A percentile compares a stretch with the other conserved stretches of the same genome.
phyloP scores from a whole-genome alignment of 1,140 invertebrate species.

The Drosophila parvula region DNA sequence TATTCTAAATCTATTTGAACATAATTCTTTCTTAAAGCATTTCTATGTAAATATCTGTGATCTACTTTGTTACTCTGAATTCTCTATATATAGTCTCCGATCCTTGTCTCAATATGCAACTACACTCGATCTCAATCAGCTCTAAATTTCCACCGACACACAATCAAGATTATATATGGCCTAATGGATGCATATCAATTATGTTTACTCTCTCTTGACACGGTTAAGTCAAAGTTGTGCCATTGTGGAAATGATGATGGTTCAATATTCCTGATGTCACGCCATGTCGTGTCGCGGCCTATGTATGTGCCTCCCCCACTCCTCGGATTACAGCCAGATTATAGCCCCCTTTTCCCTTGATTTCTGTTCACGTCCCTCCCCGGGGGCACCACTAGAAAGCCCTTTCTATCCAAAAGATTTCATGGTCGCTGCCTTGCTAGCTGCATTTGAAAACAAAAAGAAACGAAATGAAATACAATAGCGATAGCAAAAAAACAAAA shows the following conservation, averaged over 20 bases:
- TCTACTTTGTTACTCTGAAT: not conserved
- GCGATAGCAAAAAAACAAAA: conserved; percentile 11
- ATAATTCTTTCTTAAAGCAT: not conserved
- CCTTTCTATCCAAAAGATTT: conserved; percentile 70
- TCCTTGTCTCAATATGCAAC: not conserved
- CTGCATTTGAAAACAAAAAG: conserved; percentile 65
- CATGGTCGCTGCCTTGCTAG: conserved; percentile 68
- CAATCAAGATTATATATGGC: conserved; percentile 42
- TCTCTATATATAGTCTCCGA: not conserved
- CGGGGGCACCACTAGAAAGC: conserved; percentile 39
- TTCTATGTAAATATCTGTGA: no score
- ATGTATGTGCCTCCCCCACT: conserved; percentile 9
- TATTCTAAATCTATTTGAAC: no score
- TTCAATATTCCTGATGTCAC: conserved; percentile 50
- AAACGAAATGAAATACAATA: conserved; percentile 47
- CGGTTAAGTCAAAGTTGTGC: conserved; percentile 36
- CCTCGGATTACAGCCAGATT: conserved; percentile 7
- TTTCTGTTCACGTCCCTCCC: conserved; percentile 3
- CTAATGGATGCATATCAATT: conserved; percentile 53
- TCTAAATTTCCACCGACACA: conserved; percentile 15
- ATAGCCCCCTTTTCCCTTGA: conserved; percentile 8
- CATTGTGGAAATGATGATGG: conserved; percentile 18
- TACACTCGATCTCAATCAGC: not conserved
- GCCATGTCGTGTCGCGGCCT: conserved; percentile 36
- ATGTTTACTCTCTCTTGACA: conserved; percentile 51